Conservation (phyloP, 2,888 invertebrate genomes). For the Drosophila macrothrix region DNA sequence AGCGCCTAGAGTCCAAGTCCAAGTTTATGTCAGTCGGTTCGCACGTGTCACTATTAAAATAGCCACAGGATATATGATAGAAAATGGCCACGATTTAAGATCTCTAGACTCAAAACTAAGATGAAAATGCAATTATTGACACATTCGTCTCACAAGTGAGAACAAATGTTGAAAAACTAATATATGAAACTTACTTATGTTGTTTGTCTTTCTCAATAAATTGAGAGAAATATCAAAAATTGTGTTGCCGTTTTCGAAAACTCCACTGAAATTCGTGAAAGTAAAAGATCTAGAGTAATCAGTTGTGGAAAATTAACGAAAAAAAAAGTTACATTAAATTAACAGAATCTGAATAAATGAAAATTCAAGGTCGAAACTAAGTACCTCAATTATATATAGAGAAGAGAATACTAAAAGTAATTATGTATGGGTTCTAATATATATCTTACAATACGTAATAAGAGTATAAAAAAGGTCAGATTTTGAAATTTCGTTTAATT, state of each 20-base stretch:
- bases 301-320: neutral
- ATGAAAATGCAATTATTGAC: neutral
- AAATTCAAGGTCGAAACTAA: neutral
- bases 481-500: neutral
- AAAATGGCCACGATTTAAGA: neutral
- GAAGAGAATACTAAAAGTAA: no score
- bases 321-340: neutral
- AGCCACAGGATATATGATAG: neutral
- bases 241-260: neutral
- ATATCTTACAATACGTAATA: neutral
- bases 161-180: neutral
- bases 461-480: neutral
- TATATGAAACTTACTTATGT: neutral
- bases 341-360: neutral
- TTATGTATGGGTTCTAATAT: neutral
- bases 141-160: neutral
- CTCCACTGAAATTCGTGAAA: neutral
- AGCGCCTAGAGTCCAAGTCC: conserved; percentile 46
- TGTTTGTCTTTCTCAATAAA: neutral
- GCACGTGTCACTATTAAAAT: conserved; percentile 62
- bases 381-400: neutral
- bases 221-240: neutral
- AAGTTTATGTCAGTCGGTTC: conserved; percentile 2
- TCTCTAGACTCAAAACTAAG: neutral
- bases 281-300: neutral